Evolutionary conservation across 2,797 vertebrate species (phyloP).

Genomic region (Chromobotia macracanthus): DNA sequence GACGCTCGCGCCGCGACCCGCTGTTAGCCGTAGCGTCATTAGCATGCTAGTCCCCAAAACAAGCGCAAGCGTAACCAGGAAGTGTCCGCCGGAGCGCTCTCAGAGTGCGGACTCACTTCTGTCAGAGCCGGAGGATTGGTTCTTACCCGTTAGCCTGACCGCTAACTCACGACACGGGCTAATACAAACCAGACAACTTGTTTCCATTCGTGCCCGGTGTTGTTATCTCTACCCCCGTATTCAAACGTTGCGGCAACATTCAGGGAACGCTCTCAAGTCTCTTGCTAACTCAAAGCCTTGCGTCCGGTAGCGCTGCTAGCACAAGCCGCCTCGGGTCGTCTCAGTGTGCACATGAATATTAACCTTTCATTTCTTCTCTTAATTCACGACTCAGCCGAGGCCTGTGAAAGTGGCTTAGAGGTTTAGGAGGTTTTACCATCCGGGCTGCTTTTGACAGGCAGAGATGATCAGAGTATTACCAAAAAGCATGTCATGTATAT

Average conservation of each 20-base stretch:
- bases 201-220: no score
- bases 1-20: slow-evolving; percentile 64
- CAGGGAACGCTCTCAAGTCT: neutral
- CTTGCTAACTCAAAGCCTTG: neutral
- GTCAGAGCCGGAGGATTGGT: no score
- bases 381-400: slow-evolving; percentile 5
- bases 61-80: slow-evolving; percentile 45
- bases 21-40: slow-evolving; percentile 20
- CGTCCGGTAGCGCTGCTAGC: neutral
- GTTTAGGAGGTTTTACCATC: neutral
- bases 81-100: no score
- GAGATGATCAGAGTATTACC: neutral
- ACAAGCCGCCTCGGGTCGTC: slow-evolving; percentile 29
- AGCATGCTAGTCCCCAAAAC: slow-evolving; percentile 38
- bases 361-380: no score
- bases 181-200: neutral
- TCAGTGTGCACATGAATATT: no score
- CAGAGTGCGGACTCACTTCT: no score
- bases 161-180: slow-evolving; percentile 41
- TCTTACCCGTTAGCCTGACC: slow-evolving; percentile 46
- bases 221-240: neutral
- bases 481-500: neutral
- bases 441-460: neutral
- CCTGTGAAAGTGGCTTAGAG: slow-evolving; percentile 15
- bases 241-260: neutral